Evolutionary conservation across 2,888 invertebrate genomes (phyloP), one percentile per base, ranked within the genome.

Genomic region (Calephelis perditalis): DNA sequence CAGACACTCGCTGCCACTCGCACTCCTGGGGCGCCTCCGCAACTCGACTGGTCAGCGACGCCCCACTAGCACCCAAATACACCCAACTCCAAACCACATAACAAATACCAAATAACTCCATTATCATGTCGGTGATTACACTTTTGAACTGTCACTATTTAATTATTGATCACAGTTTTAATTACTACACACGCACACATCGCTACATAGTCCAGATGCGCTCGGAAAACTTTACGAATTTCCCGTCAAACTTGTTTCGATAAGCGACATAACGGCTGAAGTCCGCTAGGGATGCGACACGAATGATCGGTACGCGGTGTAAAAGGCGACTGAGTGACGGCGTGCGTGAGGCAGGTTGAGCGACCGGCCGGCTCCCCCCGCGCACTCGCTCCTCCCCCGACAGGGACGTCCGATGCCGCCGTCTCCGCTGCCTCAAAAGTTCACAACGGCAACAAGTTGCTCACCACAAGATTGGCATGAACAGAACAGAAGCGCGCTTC

Each of bases 1-100:
- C 86, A 61, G 90, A 89, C 74, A 90, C 90, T 63, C 91, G 89
- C 79, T 92, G 92, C 95, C 95, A 94, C 81, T 94, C 93, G 86
- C 95, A 95, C 81, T 94, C 94, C 81, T 92, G 92, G 67, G 95
- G 94, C 63, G 93, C 92, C 78, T 93, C 93, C 71, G 93, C 92
- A 76, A 91, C 88, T 67, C 92, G 86, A 69, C 86, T 87, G 68
- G 89, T 89, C 77, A 90, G 75, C 69, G 90, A 87, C 63, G 88
- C 85, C 70, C 87, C 83, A 76, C 82, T 71, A 73, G 82, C 81
- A 71, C 82, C 76, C 68, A 78, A 70, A 67, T 75, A 82, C 77
- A 82, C 74, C 82, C 86, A 86, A 73, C 82, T 87, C 78, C 77
- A 88, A 63, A 75, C 77, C 68, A 78, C 79, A 72, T 74, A 84